These are phyloP conservation scores for Dryococelus australis DNA, from an alignment of 2,888 invertebrate species.

Conservation along the genomic window DNA sequence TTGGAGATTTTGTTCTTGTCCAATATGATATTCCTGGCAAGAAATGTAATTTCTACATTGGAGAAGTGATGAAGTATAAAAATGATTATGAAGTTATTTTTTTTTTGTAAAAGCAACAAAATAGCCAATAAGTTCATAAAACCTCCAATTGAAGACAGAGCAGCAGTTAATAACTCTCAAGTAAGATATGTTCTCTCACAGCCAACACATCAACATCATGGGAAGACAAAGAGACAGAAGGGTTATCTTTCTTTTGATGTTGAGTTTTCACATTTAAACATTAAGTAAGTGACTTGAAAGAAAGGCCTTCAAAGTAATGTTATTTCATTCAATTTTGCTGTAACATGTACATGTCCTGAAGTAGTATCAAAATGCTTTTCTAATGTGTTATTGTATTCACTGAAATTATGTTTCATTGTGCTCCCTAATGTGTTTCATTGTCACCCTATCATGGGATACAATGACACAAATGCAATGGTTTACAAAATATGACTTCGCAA, in stretches of 20 bases:
- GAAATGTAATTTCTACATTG: neutral
- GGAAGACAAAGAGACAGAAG: neutral
- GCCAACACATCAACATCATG: neutral
- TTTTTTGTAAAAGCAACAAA: constrained; percentile 7
- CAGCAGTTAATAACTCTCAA: neutral
- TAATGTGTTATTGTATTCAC: too few relatives aligned
- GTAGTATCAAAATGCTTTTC: too few relatives aligned
- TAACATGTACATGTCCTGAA: neutral
- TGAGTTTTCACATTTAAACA: too few relatives aligned
- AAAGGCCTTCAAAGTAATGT: too few relatives aligned
- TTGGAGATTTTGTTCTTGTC: constrained; percentile 21
- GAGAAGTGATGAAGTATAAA: neutral
- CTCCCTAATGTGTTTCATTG: too few relatives aligned
- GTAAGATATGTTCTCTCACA: neutral
- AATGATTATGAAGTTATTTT: neutral
- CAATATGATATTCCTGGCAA: neutral
- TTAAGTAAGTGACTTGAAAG: too few relatives aligned
- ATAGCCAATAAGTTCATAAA: neutral
- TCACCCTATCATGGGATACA: too few relatives aligned
- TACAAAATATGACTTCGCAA: too few relatives aligned
- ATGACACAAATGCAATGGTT: too few relatives aligned
- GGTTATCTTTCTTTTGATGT: neutral
- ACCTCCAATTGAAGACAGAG: neutral
- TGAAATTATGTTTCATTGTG: too few relatives aligned
- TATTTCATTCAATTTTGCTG: too few relatives aligned